Conservation (phyloP, 2,113 vertebrate genomes). For the Tyrannus savana region DNA sequence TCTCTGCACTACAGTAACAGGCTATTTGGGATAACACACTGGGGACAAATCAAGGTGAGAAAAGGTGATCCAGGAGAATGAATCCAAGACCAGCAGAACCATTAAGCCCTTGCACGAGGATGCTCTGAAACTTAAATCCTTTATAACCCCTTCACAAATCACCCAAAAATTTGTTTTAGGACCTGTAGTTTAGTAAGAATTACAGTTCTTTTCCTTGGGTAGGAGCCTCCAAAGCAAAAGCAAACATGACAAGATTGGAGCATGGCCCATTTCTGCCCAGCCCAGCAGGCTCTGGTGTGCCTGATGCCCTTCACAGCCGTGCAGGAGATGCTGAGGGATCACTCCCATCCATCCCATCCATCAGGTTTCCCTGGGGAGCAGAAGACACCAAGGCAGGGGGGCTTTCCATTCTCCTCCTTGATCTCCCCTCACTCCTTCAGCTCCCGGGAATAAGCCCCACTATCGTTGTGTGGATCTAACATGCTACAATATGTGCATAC, state of each 20-base stretch:
- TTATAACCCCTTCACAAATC: not conserved
- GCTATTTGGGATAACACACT: not conserved
- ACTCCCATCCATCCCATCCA: not conserved
- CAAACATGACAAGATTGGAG: not conserved
- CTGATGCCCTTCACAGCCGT: not conserved
- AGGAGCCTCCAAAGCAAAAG: slow-evolving; percentile 33
- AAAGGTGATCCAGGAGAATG: not conserved
- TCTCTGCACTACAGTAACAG: not conserved
- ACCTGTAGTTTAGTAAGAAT: not conserved
- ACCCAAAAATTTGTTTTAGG: not conserved
- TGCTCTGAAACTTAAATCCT: not conserved
- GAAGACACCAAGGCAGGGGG: not conserved
- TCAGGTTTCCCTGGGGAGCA: not conserved
- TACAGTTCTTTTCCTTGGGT: not conserved
- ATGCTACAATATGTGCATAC: slow-evolving; percentile 45
- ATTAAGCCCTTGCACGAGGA: not conserved
- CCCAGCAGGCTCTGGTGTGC: not conserved
- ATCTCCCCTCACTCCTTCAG: not conserved
- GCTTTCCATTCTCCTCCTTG: not conserved
- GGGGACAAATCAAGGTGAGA: not conserved
- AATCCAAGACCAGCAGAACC: not conserved
- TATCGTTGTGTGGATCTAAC: slow-evolving; percentile 33
- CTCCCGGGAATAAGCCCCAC: not conserved
- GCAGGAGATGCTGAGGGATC: not conserved
- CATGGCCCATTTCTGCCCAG: not conserved